Evolutionary conservation across 2,113 vertebrate species (phyloP), one percentile per base, ranked within the genome.

Genomic region (Chunga burmeisteri): DNA sequence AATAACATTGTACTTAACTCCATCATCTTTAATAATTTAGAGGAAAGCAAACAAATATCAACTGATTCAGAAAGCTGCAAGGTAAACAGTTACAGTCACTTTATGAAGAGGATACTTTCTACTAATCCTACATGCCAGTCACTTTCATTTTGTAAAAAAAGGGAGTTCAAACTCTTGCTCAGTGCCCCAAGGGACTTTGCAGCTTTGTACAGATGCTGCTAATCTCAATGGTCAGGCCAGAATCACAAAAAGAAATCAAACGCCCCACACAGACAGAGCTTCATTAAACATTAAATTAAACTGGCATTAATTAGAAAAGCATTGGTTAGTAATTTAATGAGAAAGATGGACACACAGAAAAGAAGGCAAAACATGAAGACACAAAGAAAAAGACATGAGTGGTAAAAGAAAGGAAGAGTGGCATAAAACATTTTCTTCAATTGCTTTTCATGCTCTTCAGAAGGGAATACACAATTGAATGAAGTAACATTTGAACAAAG

Each of bases 401-500:
- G 81, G 74, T 49, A 73, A 63, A 95, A 93, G 72, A 93, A 94
- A 91, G 55, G 78, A 95, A 92, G 75, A 94, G 53, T 1, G n/a
- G 79, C 88, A 95, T 79, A 79, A 93, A 95, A 95, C 86, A 72
- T 94, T 91, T 95, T 88, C 72, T 85, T 95, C 91, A 93, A 91
- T 81, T 87, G 74, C 89, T 93, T 95, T 97, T 93, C 91, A 90
- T 70, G 93, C 74, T 90, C 88, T 91, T 91, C 53, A 94, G 91
- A 93, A 94, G 85, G 88, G 81, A 96, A 94, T 83, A 94, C 78
- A 94, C 91, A 93, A 90, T 91, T 91, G 84, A 96, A 7, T 96
- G 89, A 94, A 96, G 94, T 71, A 90, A 93, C n/a, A 27, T 74
- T 93, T 74, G 93, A 96, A 97, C 96, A 94, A 96, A 97, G 90